Evolutionary conservation across 2,888 invertebrate species (phyloP), one percentile per base, ranked within the genome.

Genomic region (Aleiodes leptofemur): DNA sequence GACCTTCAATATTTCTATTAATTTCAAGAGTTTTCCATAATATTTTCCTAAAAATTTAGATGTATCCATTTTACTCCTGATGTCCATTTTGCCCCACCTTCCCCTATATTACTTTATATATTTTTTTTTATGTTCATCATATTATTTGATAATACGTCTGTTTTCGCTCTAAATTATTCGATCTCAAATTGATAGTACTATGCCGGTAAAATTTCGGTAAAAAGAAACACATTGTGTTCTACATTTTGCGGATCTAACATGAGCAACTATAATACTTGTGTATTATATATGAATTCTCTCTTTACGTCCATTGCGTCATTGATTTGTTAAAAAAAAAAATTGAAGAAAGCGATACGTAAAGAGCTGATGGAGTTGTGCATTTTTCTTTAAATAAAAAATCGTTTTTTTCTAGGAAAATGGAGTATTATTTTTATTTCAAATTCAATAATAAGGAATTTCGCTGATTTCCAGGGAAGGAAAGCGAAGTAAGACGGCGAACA

Each of bases 401-500:
- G 1, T 23, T 1, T 23, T 23, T 23, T 23, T 23, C 23, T 23
- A 23, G 1, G 2, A 2, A 1, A 23, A 23, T 23, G 23, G 23
- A 23, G 23, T 1, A 23, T 23, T 1, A 23, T 23, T 23, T 23
- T 23, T 23, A 23, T 23, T 23, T 23, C 23, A 23, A 23, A 23
- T 23, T 23, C 23, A 23, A 23, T 23, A 23, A 23, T 23, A 23
- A 1, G 2, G 1, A 23, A 23, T 23, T 23, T 2, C 23, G 2
- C 2, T 23, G 23, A 23, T 23, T 23, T 23, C 38, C 38, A 7
- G 38, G 8, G 80, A 78, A 29, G 81, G 81, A 16, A 79, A 57
- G 31, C 77, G 82, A 13, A 83, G 48, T 8, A 82, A 80, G 69
- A 81, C 34, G 13, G 69, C 69, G 13, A 86, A 72, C 77, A 86